Base-by-base conservation (phyloP, 2,888 invertebrate species). In the Rapana venosa region DNA sequence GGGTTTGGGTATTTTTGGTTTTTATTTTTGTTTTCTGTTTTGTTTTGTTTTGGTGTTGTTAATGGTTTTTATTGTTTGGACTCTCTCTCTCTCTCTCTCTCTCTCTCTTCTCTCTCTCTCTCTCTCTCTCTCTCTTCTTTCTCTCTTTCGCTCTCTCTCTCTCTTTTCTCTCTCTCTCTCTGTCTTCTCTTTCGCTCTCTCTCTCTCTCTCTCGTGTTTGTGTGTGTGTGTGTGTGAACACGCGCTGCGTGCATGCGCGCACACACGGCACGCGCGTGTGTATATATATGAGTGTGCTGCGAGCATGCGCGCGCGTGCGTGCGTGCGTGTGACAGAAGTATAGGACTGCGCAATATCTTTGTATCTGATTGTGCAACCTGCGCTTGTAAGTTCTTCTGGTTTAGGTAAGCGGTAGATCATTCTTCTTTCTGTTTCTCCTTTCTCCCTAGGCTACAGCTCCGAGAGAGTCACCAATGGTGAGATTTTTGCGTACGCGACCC, bases 261-360 rank as follows among this genome's bases (percentile, higher is more conserved):
- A 8, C 47, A n/a, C n/a, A n/a, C n/a, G n/a, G n/a, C n/a, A n/a
- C 13, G 61, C 13, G 74, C n/a, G 74, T 74, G 74, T 74, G 74
- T 74, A n/a, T 74, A n/a, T 74, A n/a, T 74, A n/a, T 74, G 74
- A n/a, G 74, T 74, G 74, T 74, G n/a, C n/a, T n/a, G n/a, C n/a
- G n/a, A n/a, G 70, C 26, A 47, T 47, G 47, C 2, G 47, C 8
- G 47, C 8, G 47, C 47, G 47, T 47, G 47, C 47, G 8, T 47
- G 47, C 47, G 47, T 47, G 47, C 47, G 8, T 47, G 47, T 47
- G 47, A 47, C 47, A 47, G 47, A 47, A 47, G 47, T 47, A 47
- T 8, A 47, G 47, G 47, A 47, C 47, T 47, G 47, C 47, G 8
- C 47, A 47, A 47, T 47, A 47, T 47, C 2, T 47, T 5, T 47